Evolutionary conservation across 2,888 invertebrate genomes (phyloP).

Genomic region (Parascotia fuliginaria): DNA sequence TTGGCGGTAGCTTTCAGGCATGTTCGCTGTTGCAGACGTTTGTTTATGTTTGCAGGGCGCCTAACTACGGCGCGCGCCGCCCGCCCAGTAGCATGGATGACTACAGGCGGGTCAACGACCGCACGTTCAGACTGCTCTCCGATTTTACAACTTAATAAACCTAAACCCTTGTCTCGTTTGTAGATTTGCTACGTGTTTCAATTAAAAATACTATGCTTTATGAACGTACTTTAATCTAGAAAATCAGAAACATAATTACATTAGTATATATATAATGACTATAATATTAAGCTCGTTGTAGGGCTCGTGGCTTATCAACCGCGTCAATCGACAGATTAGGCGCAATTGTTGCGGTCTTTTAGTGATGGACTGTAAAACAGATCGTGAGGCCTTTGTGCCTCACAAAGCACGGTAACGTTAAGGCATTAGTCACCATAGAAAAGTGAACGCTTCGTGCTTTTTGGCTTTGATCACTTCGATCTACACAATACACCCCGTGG

Average conservation of each 20-base stretch:
- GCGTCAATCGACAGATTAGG: too few species aligned
- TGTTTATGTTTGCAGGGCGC: slow-evolving; percentile 70
- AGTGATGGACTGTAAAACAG: too few species aligned
- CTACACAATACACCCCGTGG: too few species aligned
- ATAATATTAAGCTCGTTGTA: too few species aligned
- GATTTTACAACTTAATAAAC: slow-evolving; percentile 54
- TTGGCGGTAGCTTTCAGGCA: slow-evolving; percentile 49
- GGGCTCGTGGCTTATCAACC: too few species aligned
- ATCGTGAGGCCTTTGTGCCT: too few species aligned
- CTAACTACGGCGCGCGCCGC: slow-evolving; percentile 47
- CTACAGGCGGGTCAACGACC: slow-evolving; percentile 66
- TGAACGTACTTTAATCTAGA: background rate
- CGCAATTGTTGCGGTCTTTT: too few species aligned
- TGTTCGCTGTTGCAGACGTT: slow-evolving; percentile 52
- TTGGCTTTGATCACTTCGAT: too few species aligned
- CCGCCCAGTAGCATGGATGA: slow-evolving; percentile 54
- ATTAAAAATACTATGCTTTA: slow-evolving; percentile 10
- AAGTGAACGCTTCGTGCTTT: too few species aligned
- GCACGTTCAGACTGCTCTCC: slow-evolving; percentile 49
- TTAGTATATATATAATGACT: too few species aligned
- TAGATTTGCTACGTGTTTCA: slow-evolving; percentile 27
- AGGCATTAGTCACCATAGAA: too few species aligned
- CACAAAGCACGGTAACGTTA: too few species aligned
- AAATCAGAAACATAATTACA: background rate
- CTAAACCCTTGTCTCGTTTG: slow-evolving; percentile 43